Base-by-base conservation (phyloP, 1,140 invertebrate genomes). In the Trinorchestia longiramus region DNA sequence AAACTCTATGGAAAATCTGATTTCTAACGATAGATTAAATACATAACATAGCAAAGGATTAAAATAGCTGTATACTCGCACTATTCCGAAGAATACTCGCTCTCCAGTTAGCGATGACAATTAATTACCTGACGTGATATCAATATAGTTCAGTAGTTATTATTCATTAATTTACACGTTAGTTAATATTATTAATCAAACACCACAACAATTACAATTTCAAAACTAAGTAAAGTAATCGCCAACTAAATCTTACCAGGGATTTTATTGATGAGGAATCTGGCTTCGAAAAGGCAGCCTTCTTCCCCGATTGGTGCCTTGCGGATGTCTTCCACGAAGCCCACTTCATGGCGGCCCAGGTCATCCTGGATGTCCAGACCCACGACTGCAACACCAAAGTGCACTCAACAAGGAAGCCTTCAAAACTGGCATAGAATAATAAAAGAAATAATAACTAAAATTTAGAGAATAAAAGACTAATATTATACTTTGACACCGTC, bases 281-380 rank as follows among this genome's bases (percentile, higher is more conserved):
- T 97, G 41, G 98, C 97, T 97, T 98, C 97, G 97, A 98, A 98
- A 40, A 97, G 97, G 97, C 98, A 98, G 0, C 98, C 98, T 90
- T 97, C 97, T 43, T 97, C 96, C 87, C 97, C 97, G 19, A 98
- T 96, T 44, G 97, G 97, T 43, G 97, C 97, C 97, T 98, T 98
- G 36, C 97, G 97, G 28, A 97, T 98, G 96, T 98, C 98, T 96
- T 98, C 98, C 45, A 98, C 97, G 97, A 98, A 98, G 28, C 98
- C 98, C 42, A 98, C 98, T 97, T 98, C 98, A 97, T 98, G 98
- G 96, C 98, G 97, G 1, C 98, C 98, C 97, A 98, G 97, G 96
- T 98, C 98, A 97, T 98, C 98, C 97, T 98, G 98, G 96, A 98
- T 98, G 97, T 98, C 98, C 62, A 98, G 97, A 43, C 98, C 98